Percentiles rank a stretch among this genome's conserved stretches.
These are phyloP conservation scores for Eulemur macaco DNA, from an alignment of 2,113 vertebrate species.

Conservation along the genomic window DNA sequence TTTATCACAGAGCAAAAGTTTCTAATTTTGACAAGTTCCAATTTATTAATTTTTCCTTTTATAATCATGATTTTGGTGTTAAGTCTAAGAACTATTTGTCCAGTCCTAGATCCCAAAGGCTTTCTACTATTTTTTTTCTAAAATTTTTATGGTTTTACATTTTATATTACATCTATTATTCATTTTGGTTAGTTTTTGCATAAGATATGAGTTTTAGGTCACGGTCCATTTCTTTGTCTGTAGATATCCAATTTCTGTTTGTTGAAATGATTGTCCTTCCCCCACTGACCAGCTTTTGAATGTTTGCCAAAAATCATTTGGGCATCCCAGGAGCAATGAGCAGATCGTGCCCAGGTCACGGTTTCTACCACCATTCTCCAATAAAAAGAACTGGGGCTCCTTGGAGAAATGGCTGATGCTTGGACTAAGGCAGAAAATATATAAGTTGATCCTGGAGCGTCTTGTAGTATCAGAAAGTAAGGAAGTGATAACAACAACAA, in stretches of 20 bases:
- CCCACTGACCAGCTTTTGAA: background rate
- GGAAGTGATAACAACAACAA: background rate
- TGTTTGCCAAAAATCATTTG: background rate
- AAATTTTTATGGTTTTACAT: background rate
- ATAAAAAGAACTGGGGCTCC: background rate
- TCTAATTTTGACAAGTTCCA: background rate
- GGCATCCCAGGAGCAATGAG: background rate
- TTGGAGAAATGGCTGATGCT: slow-evolving; percentile 1
- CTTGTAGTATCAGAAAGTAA: background rate
- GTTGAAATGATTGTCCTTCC: background rate
- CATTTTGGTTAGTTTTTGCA: background rate
- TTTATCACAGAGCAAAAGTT: background rate
- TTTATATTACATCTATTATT: slow-evolving; percentile 14
- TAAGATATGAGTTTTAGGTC: background rate
- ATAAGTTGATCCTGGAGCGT: background rate
- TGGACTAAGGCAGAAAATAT: background rate
- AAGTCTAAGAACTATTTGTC: background rate
- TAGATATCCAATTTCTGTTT: background rate
- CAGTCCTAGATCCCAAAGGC: background rate
- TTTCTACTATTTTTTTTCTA: background rate
- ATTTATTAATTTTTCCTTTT: background rate
- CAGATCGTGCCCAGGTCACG: background rate
- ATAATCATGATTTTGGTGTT: background rate
- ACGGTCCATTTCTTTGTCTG: background rate
- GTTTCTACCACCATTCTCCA: background rate